phyloP scores from a whole-genome alignment of 2,797 vertebrate genomes.

The Synaphobranchus kaupii region DNA sequence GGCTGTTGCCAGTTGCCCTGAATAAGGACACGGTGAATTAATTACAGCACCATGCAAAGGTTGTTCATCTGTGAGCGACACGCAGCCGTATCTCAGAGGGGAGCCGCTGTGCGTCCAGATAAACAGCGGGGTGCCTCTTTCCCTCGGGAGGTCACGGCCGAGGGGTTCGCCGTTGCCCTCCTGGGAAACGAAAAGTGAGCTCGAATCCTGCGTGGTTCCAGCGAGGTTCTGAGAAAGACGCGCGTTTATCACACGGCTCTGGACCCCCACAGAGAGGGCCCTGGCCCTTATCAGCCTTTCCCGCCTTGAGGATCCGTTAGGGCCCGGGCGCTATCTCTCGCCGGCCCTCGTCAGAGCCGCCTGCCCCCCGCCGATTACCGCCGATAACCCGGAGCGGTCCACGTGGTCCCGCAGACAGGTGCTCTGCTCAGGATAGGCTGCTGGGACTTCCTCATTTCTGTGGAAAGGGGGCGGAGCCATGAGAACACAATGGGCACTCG shows the following conservation, averaged over 20 bases:
- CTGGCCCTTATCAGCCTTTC: slow-evolving; percentile 63
- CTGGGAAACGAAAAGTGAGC: background rate
- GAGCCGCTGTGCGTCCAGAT: background rate
- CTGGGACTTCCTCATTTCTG: background rate
- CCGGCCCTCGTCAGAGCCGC: slow-evolving; percentile 43
- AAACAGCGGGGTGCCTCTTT: background rate
- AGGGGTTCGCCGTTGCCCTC: background rate
- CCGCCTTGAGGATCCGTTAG: slow-evolving; percentile 68
- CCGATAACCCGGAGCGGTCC: slow-evolving; percentile 19
- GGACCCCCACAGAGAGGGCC: slow-evolving; percentile 37
- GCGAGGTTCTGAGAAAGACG: slow-evolving; percentile 52
- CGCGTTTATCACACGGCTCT: slow-evolving; percentile 46
- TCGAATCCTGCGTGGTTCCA: background rate
- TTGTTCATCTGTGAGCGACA: background rate
- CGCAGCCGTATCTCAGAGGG: background rate
- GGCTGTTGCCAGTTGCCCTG: background rate
- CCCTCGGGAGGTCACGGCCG: background rate
- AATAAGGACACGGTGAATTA: background rate
- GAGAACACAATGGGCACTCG: background rate
- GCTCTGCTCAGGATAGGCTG: background rate
- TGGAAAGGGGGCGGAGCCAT: background rate
- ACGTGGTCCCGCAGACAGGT: background rate
- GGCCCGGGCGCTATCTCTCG: slow-evolving; percentile 60
- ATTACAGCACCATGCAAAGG: background rate
- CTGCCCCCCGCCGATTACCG: slow-evolving; percentile 65